Evolutionary conservation across 1,140 invertebrate species (phyloP), one percentile per base, ranked within the genome.

Genomic region (Drosophila takahashii): DNA sequence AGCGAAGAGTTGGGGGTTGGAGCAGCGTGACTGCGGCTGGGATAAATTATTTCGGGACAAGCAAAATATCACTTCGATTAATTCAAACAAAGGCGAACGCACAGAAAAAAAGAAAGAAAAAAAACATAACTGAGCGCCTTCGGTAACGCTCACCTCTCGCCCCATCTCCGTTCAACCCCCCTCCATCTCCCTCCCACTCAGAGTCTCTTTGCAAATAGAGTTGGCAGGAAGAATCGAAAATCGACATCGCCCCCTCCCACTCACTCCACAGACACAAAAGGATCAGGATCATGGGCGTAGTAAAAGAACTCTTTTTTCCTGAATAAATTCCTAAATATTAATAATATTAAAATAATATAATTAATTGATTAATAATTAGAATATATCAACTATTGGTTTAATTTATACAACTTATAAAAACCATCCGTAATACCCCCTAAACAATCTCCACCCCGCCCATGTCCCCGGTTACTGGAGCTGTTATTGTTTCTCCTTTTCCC

Each of bases 11-110:
- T 34, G 15, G 10, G 61, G 34, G 11, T 32, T 44, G 44, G 37
- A 50, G 45, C 64, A 45, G 64, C 59, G 36, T 64, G 64, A 44
- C 48, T 39, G 52, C 61, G 58, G 65, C 42, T 52, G 71, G 66
- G 72, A 89, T 89, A 89, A 89, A 89, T 89, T 89, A 89, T 89
- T 89, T 89, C 58, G 84, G 84, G 84, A 89, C 84, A 89, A 89
- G 84, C 79, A 89, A 89, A 89, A 89, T 89, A 89, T 89, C 84
- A 89, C 84, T 89, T 89, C 84, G 84, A 89, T 89, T 89, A 89
- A 89, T 89, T 87, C 79, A 87, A 87, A 87, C 84, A 87, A 87
- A 87, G 79, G 71, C 65, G 47, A 73, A 65, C 37, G 73, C 64
- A 45, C 65, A 52, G 10, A 26, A 29, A 4, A 48, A 29, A 16